These are phyloP conservation scores for Platerodrilus igneus DNA, from an alignment of 2,888 invertebrate species.

Conservation along the genomic window DNA sequence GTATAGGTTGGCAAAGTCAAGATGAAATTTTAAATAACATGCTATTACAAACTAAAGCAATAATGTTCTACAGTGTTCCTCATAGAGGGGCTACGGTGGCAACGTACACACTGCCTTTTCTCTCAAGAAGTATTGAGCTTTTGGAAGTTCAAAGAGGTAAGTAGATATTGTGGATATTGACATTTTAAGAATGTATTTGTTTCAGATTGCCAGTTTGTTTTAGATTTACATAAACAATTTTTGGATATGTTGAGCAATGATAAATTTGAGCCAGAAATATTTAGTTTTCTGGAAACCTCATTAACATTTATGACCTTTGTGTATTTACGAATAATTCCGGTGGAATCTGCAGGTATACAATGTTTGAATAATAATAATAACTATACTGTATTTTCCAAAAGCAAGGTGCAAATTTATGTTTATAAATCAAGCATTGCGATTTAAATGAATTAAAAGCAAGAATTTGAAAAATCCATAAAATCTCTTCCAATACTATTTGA, in stretches of 20 bases:
- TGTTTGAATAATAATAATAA: too few relatives aligned
- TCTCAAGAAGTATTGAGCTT: conserved; percentile 73
- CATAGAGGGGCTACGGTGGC: conserved; percentile 79
- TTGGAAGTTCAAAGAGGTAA: conserved; percentile 74
- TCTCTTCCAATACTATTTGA: too few relatives aligned
- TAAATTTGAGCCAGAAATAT: conserved; percentile 55
- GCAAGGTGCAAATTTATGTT: too few relatives aligned
- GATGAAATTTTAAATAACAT: conserved; percentile 46
- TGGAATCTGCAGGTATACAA: conserved; percentile 74
- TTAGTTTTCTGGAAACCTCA: conserved; percentile 75
- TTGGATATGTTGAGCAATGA: conserved; percentile 52
- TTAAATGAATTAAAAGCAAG: too few relatives aligned
- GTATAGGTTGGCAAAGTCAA: conserved; percentile 51
- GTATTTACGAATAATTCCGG: conserved; percentile 70
- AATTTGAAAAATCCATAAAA: too few relatives aligned
- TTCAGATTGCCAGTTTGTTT: conserved; percentile 66
- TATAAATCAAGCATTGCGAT: too few relatives aligned
- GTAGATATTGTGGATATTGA: too few relatives aligned
- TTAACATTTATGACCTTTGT: conserved; percentile 71
- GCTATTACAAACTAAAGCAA: conserved; percentile 57
- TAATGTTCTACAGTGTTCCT: conserved; percentile 84
- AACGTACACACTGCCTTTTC: conserved; percentile 65
- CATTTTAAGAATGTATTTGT: too few relatives aligned
- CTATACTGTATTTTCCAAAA: too few relatives aligned
- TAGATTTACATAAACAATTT: conserved; percentile 62